These are phyloP conservation scores for Benthosema pterotum DNA, from an alignment of 2,797 vertebrate species.

Conservation along the genomic window DNA sequence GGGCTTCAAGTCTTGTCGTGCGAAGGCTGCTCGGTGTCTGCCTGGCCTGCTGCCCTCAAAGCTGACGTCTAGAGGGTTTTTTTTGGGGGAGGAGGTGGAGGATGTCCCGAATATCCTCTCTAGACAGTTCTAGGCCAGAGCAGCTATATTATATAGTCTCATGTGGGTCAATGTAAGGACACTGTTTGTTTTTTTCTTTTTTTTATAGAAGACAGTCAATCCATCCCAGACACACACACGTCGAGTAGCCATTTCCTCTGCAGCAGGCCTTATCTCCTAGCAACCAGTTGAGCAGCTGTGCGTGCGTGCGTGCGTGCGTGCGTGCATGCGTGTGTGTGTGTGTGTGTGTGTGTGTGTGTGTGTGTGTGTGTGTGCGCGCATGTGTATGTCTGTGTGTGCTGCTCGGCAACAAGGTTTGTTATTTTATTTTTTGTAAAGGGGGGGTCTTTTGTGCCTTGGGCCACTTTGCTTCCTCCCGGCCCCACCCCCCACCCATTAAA, in stretches of 20 bases:
- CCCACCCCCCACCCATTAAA: slow-evolving; percentile 38
- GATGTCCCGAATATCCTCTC: slow-evolving; percentile 25
- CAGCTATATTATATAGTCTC: slow-evolving; percentile 27
- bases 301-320: slow-evolving; percentile 1
- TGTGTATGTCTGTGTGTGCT: slow-evolving; percentile 46
- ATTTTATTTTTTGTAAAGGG: slow-evolving; percentile 20
- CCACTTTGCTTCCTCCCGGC: slow-evolving; percentile 2
- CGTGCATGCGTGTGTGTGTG: slow-evolving; percentile 2
- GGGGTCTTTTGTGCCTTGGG: slow-evolving; percentile 58
- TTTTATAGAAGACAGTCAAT: slow-evolving; percentile 29
- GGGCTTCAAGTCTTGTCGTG: too few relatives aligned
- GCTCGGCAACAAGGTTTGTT: slow-evolving; percentile 70
- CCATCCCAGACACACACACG: slow-evolving; percentile 37
- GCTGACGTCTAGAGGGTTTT: too few relatives aligned
- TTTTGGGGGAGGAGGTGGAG: too few relatives aligned
- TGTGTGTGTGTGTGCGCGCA: slow-evolving; percentile 26
- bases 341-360: slow-evolving; percentile 3
- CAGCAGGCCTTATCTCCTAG: slow-evolving; percentile 64
- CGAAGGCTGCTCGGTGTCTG: too few relatives aligned
- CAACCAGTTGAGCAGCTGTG: slow-evolving; percentile 46
- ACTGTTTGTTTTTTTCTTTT: too few relatives aligned
- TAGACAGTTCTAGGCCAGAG: slow-evolving; percentile 44
- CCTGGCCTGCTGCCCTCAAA: too few relatives aligned
- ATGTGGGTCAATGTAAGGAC: slow-evolving; percentile 46
- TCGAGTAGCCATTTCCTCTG: slow-evolving; percentile 46